Base-by-base conservation (phyloP, 2,888 invertebrate species). In the Anodontia alba region DNA sequence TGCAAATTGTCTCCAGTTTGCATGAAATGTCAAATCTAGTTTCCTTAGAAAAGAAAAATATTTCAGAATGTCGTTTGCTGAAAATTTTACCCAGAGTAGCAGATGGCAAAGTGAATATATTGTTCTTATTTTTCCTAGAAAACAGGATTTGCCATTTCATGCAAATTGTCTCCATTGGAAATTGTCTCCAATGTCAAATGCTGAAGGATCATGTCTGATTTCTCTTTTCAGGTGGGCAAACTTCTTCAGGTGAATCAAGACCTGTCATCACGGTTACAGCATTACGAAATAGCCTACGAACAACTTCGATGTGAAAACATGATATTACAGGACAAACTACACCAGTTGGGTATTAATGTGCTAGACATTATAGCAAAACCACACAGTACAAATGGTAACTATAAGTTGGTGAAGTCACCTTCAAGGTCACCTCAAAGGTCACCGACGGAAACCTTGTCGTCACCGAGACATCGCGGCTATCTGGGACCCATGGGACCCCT, bases 231-330 rank as follows among this genome's bases (percentile, higher is more conserved):
- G 89, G 78, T 87, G 46, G 69, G 79, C 33, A 89, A 88, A 73
- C 78, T 85, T 31, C 51, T 86, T 51, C 89, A 88, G 74, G 83
- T 89, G 36, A 89, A 90, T 74, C 84, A 82, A 51, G 92, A 91
- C 38, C 73, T 91, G 46, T 86, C 89, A 66, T 73, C 83, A 17
- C 81, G 90, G 12, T 83, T 91, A 38, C 88, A 89, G 70, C 90
- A 90, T 49, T 88, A 90, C 71, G 90, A 92, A 80, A 79, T 88
- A 67, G 85, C 88, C n/a, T 91, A 89, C 75, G 89, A 90, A 73
- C 90, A 91, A 68, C 83, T 88, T 17, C 86, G 87, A 57, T 81
- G 84, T 36, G 92, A 92, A 73, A 90, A 90, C 76, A 79, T 87
- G 17, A 80, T 87, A 46, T 84, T 92, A 79, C 90, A 89, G 69